Base-by-base conservation (phyloP, 92 coral and sea anemone genomes). In the Porites divaricata region DNA sequence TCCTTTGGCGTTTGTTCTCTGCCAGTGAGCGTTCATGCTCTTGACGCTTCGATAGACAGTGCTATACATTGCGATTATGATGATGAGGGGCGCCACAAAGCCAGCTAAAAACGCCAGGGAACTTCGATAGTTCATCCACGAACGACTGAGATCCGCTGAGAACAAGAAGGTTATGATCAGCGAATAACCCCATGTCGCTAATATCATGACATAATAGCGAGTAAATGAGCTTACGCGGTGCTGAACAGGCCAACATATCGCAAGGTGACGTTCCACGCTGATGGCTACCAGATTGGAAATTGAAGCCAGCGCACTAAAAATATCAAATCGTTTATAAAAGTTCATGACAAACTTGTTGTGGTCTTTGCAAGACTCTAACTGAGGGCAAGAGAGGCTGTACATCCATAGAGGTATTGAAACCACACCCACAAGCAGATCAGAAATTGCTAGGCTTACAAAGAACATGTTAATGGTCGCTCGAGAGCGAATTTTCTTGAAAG, bases 231-330 rank as follows among this genome's bases (percentile, higher is more conserved):
- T 70, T 22, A 74, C 54, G 2, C 74, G 71, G 64, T 83, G 87
- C 52, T 59, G 86, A 52, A 91, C 58, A 20, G 80, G 72, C 85
- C 89, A 88, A 23, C 86, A 79, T 58, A 79, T 83, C 1, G 93
- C 85, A 20, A 88, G 70, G n/a, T 85, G 78, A 15, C 97, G 90
- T 57, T 93, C 97, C 17, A 93, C 78, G 52, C 95, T 91, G 21
- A 93, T 93, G 22, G 92, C 92, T 6, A 90, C 90, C 17, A 93
- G 92, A 62, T 91, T 92, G 50, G 89, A 86, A 19, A 91, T 93
- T 19, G 97, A 93, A 11, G 97, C 97, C 68, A 91, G 66, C 41
- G 97, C 97, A 74, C 97, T 86, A 63, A 93, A 92, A 6, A 91
- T 75, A 54, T 93, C 97, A 73, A 93, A 86, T 58, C 85, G 66